Evolutionary conservation across 2,888 invertebrate species (phyloP).

Genomic region (Leptopilina myrica): DNA sequence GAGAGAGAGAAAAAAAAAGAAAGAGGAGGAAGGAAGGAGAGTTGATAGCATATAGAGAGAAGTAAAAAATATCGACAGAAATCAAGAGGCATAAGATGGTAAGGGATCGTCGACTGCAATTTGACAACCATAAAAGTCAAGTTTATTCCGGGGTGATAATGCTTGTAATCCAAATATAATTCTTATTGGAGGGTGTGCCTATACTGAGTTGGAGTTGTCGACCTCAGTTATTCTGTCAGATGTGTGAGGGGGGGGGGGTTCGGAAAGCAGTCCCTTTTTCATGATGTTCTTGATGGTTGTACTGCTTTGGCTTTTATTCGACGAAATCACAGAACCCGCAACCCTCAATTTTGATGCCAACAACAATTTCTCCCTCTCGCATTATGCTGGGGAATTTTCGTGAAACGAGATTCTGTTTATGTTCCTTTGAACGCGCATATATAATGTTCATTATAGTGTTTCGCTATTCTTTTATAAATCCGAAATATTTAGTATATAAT

Average conservation of each 20-base stretch:
- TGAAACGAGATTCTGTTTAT: background rate
- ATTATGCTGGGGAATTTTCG: background rate
- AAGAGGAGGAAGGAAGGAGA: background rate
- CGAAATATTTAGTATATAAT: too few species aligned
- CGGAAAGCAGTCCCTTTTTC: constrained; percentile 55
- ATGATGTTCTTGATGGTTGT: constrained; percentile 50
- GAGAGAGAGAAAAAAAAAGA: background rate
- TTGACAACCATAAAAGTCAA: constrained; percentile 75
- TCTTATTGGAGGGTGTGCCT: constrained; percentile 67
- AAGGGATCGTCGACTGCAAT: constrained; percentile 61
- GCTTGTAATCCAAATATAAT: constrained; percentile 77
- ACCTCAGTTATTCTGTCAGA: constrained; percentile 52
- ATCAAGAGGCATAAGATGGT: constrained; percentile 48
- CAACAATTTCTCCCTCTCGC: constrained; percentile 57
- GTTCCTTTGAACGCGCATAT: background rate
- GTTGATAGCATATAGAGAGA: constrained; percentile 18
- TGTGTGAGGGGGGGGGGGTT: constrained; percentile 58
- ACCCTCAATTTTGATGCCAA: constrained; percentile 57
- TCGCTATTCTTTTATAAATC: too few species aligned
- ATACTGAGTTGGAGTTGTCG: constrained; percentile 57
- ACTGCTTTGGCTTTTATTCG: constrained; percentile 56
- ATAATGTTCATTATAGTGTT: too few species aligned
- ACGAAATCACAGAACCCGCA: constrained; percentile 64
- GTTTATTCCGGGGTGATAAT: constrained; percentile 76
- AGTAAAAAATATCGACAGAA: constrained; percentile 42